Evolutionary conservation across 1,140 invertebrate genomes (phyloP), one percentile per base, ranked within the genome.

Genomic region (Zaprionus davidi): DNA sequence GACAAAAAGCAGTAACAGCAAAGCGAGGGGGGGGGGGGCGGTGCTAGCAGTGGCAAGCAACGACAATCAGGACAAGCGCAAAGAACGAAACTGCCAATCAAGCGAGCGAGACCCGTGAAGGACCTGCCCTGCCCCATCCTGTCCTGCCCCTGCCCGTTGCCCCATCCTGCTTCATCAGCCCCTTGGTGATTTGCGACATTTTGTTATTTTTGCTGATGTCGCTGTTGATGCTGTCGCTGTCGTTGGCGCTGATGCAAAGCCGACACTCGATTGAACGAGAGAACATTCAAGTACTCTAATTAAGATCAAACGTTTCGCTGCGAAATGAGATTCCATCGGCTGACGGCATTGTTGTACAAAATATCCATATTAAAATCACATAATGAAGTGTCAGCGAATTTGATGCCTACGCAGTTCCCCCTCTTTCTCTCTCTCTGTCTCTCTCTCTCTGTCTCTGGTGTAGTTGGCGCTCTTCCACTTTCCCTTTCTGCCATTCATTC

Each of bases 331-430:
- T 88, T 76, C 72, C 70, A 88, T 81, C 74, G 75, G 22, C n/a
- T 17, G n/a, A 26, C 46, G 80, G 72, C 75, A 77, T 77, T 77
- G 75, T 67, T 73, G 41, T 66, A 13, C 17, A 46, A 15, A 64
- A 67, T 78, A 88, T 76, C 81, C 74, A 88, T 88, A 90, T 84
- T 90, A 81, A 84, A 84, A 88, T 88, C 84, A 78, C 85, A 88
- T 88, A 87, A 87, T 87, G 85, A 87, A 88, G 85, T 87, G 83
- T 88, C 83, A 87, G 83, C 83, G 71, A 80, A 87, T 83, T 62
- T 74, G 81, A 73, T 56, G 66, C 31, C 9, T 11, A 26, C 36
- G 24, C 51, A 11, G 31, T 11, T 0, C 15, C 17, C 2, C 15
- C 38, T 12, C 51, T 17, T 41, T n/a, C 28, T 26, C 12, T 41